Evolutionary conservation across 2,888 invertebrate genomes (phyloP), one percentile per base, ranked within the genome.

Genomic region (Silvanus unidentatus): DNA sequence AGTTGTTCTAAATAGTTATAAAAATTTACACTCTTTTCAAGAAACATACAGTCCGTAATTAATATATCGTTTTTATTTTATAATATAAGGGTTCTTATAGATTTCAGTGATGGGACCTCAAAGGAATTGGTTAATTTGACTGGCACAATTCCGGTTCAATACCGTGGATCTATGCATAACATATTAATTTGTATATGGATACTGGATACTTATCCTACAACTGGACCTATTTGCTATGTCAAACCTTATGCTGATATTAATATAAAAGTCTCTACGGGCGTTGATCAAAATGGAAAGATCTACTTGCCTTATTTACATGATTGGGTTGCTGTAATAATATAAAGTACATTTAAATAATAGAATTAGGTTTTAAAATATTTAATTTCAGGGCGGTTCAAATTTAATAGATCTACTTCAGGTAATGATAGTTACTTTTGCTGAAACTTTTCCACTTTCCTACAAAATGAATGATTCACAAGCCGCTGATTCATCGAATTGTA

Each of bases 151-250:
- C 97, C 96, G 35, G 92, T 97, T 1, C 77, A 79, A 42, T 96
- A 88, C 68, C 93, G 89, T 81, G 89, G 92, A 74, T 75, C 66
- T 46, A 80, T 77, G 37, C 99, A 99, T 73, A 93, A 98, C 74
- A 99, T 99, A 70, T 99, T 99, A 10, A 83, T 99, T 32, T 88
- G 89, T 66, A 86, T 99, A 62, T 98, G 94, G 92, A 69, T 99
- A 40, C 87, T 94, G 84, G 95, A 98, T 66, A 96, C 95, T 2
- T 95, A 99, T 77, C 99, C 99, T 0, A 84, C 88, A 67, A 90
- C 94, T 75, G 93, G 97, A 28, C 99, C 99, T 0, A 85, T 98
- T 74, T 89, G 89, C 66, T 91, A 86, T 64, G 97, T 99, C 0
- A 89, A 85, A 70, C 99, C 99, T 9, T 99, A 99, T 3, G 65